Base-by-base conservation (phyloP, 2,113 vertebrate genomes). In the Coryphaenoides rupestris region DNA sequence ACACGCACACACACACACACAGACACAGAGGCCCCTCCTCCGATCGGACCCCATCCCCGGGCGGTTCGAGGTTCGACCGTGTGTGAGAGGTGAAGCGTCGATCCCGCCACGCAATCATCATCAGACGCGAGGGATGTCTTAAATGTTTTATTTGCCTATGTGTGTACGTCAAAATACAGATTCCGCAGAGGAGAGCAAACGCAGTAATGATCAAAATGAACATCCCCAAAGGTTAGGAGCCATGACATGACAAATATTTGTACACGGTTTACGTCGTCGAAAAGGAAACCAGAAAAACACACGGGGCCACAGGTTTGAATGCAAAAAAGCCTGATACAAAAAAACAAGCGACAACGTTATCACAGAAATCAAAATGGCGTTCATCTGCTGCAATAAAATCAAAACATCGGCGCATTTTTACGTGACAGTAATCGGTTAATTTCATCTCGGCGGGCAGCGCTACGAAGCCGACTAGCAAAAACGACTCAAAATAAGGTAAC, bases 11-110 rank as follows among this genome's bases (percentile, higher is more conserved):
- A n/a, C n/a, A n/a, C n/a, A n/a, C n/a, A n/a, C n/a, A n/a, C n/a
- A n/a, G n/a, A n/a, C n/a, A n/a, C n/a, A n/a, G n/a, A n/a, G 68
- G 79, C 80, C 83, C 83, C 80, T 70, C 75, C 75, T 52, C 2
- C 58, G 67, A 65, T 22, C n/a, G n/a, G n/a, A n/a, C n/a, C n/a
- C n/a, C n/a, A n/a, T n/a, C n/a, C n/a, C n/a, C n/a, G n/a, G n/a
- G n/a, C n/a, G n/a, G n/a, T n/a, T n/a, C n/a, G n/a, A 82, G 79
- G 77, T 74, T 72, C 55, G 24, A 28, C 58, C 47, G 19, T 2
- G n/a, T n/a, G n/a, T n/a, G n/a, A n/a, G 59, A 63, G 28, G 67
- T 64, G 57, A 71, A 80, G 70, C 28, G 33, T 10, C 7, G 9
- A 40, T 40, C 33, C 24, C n/a, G 33, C 13, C 33, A 40, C 13